phyloP scores from a whole-genome alignment of 53 echinoderm and acorn worm species.

The Zoroaster sp. region DNA sequence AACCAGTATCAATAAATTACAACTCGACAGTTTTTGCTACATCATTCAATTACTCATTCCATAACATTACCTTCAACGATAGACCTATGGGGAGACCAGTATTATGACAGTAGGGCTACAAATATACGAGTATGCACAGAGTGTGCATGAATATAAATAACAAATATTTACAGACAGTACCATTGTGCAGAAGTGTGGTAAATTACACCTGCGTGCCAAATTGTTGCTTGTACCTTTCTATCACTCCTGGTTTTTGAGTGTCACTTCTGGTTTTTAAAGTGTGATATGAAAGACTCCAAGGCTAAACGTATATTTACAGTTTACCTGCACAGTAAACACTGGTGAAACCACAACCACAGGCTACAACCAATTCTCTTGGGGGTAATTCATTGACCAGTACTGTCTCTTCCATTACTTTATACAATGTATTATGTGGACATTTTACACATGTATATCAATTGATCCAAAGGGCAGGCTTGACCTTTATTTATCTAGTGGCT shows the following conservation, averaged over 20 bases:
- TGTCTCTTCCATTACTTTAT: neutral
- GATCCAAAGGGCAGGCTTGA: neutral
- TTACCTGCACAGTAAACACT: neutral
- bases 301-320: neutral
- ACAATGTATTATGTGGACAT: neutral
- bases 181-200: neutral
- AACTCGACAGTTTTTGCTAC: neutral
- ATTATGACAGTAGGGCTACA: neutral
- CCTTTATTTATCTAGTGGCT: conserved; percentile 20
- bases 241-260: neutral
- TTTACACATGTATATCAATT: neutral
- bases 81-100: neutral
- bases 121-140: neutral
- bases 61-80: too few species aligned
- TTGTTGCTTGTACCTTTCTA: neutral
- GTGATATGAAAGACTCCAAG: neutral
- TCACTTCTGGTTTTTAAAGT: neutral
- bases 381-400: neutral
- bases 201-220: neutral
- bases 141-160: neutral
- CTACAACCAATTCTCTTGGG: neutral
- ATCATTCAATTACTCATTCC: too few species aligned
- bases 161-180: neutral
- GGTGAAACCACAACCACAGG: neutral
- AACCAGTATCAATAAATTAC: neutral